phyloP scores from a whole-genome alignment of 2,797 vertebrate genomes.

The Champsocephalus gunnari region DNA sequence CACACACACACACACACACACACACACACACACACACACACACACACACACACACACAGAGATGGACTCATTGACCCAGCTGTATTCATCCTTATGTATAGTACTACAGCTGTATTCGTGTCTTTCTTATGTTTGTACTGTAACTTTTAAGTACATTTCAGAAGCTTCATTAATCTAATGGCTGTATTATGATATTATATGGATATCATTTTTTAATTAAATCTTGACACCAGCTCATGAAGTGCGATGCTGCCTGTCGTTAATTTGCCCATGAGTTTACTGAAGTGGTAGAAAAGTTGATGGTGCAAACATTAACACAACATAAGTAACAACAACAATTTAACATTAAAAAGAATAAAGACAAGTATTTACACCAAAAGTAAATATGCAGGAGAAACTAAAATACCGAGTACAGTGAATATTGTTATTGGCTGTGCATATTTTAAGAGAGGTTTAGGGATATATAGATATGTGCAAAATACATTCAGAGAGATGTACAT shows the following conservation, averaged over 20 bases:
- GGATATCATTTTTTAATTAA: not conserved
- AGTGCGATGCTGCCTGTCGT: not conserved
- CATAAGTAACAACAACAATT: no score
- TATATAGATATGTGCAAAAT: no score
- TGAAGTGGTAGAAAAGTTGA: not conserved
- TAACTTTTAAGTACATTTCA: not conserved
- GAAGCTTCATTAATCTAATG: not conserved
- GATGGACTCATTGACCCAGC: not conserved
- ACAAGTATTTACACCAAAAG: no score
- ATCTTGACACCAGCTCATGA: not conserved
- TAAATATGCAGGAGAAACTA: no score
- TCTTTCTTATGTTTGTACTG: not conserved
- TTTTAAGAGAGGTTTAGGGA: no score
- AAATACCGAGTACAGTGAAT: no score
- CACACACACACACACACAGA: not conserved
- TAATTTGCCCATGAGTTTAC: not conserved
- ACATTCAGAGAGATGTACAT: no score
- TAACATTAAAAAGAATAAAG: no score
- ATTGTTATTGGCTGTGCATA: no score
- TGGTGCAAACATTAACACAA: no score
- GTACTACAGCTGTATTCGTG: not conserved
- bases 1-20: no score
- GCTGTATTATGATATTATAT: not conserved
- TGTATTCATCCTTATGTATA: not conserved
- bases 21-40: no score